These are phyloP conservation scores for Rotaria magnacalcarata DNA, from an alignment of 2,888 invertebrate genomes.

Conservation along the genomic window DNA sequence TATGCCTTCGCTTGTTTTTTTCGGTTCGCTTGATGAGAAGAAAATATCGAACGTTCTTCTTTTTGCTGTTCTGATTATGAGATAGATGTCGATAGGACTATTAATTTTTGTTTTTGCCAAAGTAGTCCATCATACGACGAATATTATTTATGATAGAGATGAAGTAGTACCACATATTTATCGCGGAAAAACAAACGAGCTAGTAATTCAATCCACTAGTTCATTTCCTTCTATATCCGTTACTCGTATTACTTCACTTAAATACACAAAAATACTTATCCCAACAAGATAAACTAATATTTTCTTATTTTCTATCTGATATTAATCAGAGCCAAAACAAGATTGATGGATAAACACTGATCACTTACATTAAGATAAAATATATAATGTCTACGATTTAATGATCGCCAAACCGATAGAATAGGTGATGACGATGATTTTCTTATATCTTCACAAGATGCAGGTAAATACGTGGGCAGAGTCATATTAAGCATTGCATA, in stretches of 20 bases:
- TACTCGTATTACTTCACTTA: background rate
- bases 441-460: background rate
- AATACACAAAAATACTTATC: background rate
- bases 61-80: slow-evolving; percentile 15
- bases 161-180: background rate
- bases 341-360: background rate
- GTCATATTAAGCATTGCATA: background rate
- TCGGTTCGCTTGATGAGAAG: background rate
- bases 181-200: background rate
- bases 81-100: slow-evolving; percentile 34
- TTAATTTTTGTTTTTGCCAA: slow-evolving; percentile 28
- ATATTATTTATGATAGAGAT: background rate
- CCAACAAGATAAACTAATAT: background rate
- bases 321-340: background rate
- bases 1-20: background rate
- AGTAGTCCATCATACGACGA: background rate
- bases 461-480: background rate
- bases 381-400: background rate
- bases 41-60: slow-evolving; percentile 21
- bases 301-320: background rate
- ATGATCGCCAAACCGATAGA: background rate
- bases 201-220: background rate
- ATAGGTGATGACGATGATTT: background rate
- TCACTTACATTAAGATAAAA: background rate
- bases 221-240: background rate